Evolutionary conservation across 2,888 invertebrate species (phyloP), one percentile per base, ranked within the genome.

Genomic region (Sphaerophoria taeniata): DNA sequence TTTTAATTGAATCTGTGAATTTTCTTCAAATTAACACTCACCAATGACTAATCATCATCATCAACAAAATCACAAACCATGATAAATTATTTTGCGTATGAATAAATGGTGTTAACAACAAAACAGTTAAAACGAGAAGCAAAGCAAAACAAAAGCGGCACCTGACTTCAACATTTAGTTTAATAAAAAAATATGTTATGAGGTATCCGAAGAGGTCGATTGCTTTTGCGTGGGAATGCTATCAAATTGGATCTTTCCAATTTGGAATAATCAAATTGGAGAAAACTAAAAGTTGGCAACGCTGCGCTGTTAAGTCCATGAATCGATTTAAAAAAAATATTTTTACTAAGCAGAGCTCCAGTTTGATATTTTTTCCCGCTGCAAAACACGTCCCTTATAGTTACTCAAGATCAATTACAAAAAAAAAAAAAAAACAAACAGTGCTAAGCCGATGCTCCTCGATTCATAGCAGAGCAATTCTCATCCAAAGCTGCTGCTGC

Each of bases 1-100:
- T 24, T 24, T 24, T 24, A 24, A 24, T 24, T 24, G 24, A 24
- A 43, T 43, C 9, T 43, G 24, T 24, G 2, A 24, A 24, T 24
- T 24, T 2, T 24, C 9, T 12, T 3, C 67, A 53, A 82, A 67
- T 77, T 77, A 82, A 49, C 77, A 72, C 72, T 43, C 47, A 60
- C 9, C 31, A 58, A 75, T 60, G 45, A 14, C 49, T 39, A 65
- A 51, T 51, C 24, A 49, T 3, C n/a, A n/a, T n/a, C 49, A 16
- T 51, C 16, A 36, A 43, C 34, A 5, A 2, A 55, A 31, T n/a
- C 12, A 31, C 36, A 70, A 71, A 36, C 12, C 63, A 71, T 39
- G 71, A 56, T 43, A 58, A 11, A 9, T 43, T 6, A 65, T 58
- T 63, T 78, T 63, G 72, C 56, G 65, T 65, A 36, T 9, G 16